These are phyloP conservation scores for Caradrina kadenii DNA, from an alignment of 2,888 invertebrate genomes.

Conservation along the genomic window DNA sequence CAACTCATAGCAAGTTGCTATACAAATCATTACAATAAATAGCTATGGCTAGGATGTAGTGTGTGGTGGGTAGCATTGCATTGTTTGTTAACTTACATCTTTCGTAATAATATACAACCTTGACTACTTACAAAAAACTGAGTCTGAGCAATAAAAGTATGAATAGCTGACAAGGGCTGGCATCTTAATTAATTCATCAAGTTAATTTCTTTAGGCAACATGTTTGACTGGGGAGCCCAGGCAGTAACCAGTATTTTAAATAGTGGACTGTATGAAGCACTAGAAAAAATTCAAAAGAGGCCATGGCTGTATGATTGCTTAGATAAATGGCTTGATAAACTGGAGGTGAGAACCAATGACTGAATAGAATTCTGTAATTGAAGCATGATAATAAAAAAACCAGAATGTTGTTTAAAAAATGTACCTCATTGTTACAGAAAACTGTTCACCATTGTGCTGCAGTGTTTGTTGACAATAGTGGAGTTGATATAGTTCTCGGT, in stretches of 20 bases:
- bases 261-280: constrained; percentile 96
- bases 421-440: constrained; percentile 81
- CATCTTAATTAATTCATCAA: constrained; percentile 41
- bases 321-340: constrained; percentile 94
- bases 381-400: constrained; percentile 22
- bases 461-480: constrained; percentile 99
- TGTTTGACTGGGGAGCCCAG: constrained; percentile 99
- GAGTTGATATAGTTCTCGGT: constrained; percentile 97
- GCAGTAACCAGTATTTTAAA: constrained; percentile 96
- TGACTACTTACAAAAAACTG: constrained; percentile 28
- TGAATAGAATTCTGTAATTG: constrained; percentile 1
- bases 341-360: constrained; percentile 86
- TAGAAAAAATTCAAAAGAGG: constrained; percentile 95
- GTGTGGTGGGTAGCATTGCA: constrained; percentile 5
- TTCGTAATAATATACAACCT: constrained; percentile 30
- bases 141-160: constrained; percentile 7
- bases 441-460: constrained; percentile 96
- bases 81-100: constrained; percentile 21
- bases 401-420: constrained; percentile 35
- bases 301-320: constrained; percentile 98
- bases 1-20: constrained; percentile 31
- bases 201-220: constrained; percentile 93
- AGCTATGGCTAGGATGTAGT: constrained; percentile 9
- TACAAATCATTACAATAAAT: constrained; percentile 27
- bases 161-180: constrained; percentile 25